Conservation (phyloP, 2,113 vertebrate genomes). For the Eulacestoma nigropectus region DNA sequence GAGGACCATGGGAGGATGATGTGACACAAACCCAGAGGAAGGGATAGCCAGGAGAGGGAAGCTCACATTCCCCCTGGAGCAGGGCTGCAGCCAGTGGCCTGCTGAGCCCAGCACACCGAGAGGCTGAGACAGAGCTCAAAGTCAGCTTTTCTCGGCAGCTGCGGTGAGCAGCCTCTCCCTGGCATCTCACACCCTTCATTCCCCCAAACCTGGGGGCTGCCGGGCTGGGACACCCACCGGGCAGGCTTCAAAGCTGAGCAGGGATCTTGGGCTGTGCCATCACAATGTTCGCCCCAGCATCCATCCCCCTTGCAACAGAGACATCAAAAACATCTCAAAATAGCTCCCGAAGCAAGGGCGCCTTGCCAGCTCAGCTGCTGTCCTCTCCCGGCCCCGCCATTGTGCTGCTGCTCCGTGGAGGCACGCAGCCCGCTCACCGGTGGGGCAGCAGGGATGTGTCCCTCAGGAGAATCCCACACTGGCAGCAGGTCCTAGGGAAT, state of each 20-base stretch:
- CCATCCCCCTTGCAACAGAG: conserved; percentile 29
- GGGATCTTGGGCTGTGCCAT: not conserved
- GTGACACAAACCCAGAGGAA: not conserved
- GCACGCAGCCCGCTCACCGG: fast-evolving
- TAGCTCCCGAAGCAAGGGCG: not conserved
- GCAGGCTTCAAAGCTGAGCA: not conserved
- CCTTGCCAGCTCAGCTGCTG: conserved; percentile 46
- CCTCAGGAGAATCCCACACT: not conserved
- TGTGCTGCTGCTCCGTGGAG: not conserved
- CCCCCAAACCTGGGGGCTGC: not conserved
- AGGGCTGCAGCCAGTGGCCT: not conserved
- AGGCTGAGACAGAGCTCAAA: not conserved
- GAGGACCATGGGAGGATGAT: not conserved
- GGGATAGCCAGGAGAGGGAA: not conserved
- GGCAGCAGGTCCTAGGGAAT: not conserved
- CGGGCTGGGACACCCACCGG: not conserved
- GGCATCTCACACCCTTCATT: not conserved
- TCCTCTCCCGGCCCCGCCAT: not conserved
- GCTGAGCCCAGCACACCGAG: fast-evolving
- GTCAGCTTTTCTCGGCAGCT: not conserved
- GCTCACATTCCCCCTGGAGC: fast-evolving
- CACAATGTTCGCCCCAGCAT: not conserved
- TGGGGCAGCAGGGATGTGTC: not conserved
- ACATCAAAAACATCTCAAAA: conserved; percentile 61
- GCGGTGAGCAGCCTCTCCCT: fast-evolving